These are phyloP conservation scores for Catajapyx aquilonaris DNA, from an alignment of 1,140 invertebrate genomes.

Conservation along the genomic window DNA sequence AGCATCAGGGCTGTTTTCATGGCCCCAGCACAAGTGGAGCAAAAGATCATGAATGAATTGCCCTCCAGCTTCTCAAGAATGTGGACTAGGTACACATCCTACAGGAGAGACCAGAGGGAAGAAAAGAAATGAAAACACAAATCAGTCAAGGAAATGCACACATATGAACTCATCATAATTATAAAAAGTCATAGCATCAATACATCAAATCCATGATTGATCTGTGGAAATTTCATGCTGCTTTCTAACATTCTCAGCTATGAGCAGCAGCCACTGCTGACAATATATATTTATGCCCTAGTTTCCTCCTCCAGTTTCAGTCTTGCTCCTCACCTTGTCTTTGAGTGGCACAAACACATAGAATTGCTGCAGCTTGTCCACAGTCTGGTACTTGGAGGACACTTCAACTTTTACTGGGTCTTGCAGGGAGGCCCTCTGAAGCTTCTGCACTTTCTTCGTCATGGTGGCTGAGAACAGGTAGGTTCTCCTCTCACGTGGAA, in stretches of 20 bases:
- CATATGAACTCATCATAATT: too few species aligned
- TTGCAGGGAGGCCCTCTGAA: slow-evolving; percentile 80
- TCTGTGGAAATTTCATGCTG: too few species aligned
- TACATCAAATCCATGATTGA: too few species aligned
- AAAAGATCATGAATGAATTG: slow-evolving; percentile 95
- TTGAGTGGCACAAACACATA: slow-evolving; percentile 93
- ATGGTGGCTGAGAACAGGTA: slow-evolving; percentile 92
- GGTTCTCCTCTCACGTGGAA: slow-evolving; percentile 70
- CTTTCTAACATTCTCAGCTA: too few species aligned
- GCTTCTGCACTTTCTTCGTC: slow-evolving; percentile 94
- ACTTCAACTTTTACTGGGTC: slow-evolving; percentile 91
- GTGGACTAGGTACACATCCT: slow-evolving; percentile 92
- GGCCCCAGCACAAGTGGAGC: slow-evolving; percentile 80
- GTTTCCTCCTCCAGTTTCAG: too few species aligned
- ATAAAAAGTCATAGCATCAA: too few species aligned
- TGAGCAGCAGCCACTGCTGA: too few species aligned
- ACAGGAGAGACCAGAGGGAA: too few species aligned
- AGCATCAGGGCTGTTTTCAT: slow-evolving; percentile 71
- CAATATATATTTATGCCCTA: too few species aligned
- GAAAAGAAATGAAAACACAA: too few species aligned
- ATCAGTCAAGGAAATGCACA: too few species aligned
- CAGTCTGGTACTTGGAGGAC: slow-evolving; percentile 92
- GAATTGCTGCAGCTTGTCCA: slow-evolving; percentile 85
- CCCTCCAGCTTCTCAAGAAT: slow-evolving; percentile 89
- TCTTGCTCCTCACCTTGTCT: slow-evolving; percentile 79